Evolutionary conservation across 2,113 vertebrate genomes (phyloP).

Genomic region (Platycercus adscitus): DNA sequence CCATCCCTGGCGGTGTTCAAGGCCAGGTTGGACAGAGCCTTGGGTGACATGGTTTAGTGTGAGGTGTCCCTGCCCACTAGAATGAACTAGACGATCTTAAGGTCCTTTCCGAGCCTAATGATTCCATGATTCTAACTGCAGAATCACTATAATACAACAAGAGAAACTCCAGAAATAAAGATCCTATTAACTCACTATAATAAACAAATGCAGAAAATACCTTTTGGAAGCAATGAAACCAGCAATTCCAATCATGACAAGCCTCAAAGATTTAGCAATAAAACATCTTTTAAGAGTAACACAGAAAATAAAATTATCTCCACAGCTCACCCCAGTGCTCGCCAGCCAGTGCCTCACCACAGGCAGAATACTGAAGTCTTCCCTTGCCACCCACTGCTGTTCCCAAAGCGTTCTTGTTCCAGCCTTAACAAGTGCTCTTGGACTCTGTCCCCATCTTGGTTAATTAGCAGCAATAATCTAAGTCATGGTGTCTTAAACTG

Average conservation of each 20-base stretch:
- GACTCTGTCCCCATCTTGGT: background rate
- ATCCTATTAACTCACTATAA: rapidly evolving
- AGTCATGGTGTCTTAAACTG: background rate
- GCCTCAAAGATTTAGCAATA: background rate
- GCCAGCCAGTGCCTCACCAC: background rate
- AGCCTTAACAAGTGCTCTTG: rapidly evolving
- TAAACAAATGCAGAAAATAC: background rate
- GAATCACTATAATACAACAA: rapidly evolving
- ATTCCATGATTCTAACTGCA: background rate
- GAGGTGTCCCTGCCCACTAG: too few species aligned
- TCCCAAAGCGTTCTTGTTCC: background rate
- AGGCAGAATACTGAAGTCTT: too few species aligned
- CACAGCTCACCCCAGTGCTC: background rate
- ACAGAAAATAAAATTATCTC: background rate
- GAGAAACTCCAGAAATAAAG: background rate
- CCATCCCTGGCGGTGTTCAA: too few species aligned
- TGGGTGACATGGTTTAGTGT: too few species aligned
- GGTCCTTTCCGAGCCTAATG: too few species aligned
- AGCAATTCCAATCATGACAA: background rate
- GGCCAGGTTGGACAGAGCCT: too few species aligned
- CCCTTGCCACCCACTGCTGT: background rate
- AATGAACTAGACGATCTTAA: too few species aligned
- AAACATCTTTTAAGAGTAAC: background rate
- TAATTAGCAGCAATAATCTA: background rate
- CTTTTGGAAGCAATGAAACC: background rate